Evolutionary conservation across 2,888 invertebrate species (phyloP), one percentile per base, ranked within the genome.

Genomic region (Dasysyrphus tricinctus): DNA sequence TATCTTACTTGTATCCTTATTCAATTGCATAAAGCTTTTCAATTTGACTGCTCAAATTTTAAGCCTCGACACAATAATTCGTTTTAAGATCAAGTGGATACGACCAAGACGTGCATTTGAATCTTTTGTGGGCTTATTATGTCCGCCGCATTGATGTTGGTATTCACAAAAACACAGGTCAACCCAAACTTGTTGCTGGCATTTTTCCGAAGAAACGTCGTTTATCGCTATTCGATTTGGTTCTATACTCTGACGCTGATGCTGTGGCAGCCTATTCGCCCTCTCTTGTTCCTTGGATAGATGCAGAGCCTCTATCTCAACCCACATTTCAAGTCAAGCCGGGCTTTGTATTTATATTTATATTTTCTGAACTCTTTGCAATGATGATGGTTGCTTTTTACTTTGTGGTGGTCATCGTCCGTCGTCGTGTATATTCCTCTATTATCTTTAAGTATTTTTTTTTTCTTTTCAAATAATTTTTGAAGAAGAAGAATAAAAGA

Each of bases 81-180:
- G 14, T 5, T 24, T 12, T 9, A 39, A 24, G 54, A 24, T 9
- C 42, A 61, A 24, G 39, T 19, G 5, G 5, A 7, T 24, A 4
- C 61, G 8, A 61, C 61, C 39, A 19, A 7, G 12, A 14, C n/a
- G 12, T 34, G 24, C n/a, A 19, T 34, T n/a, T 56, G 54, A 42
- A n/a, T 42, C 72, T 59, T 59, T 65, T 34, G 6, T 19, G 54
- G 29, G 57, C 69, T 69, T 47, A 69, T 19, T 75, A 65, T 59
- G 77, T 85, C 63, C 69, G 54, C 47, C 73, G 54, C 47, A 24
- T 49, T 61, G 74, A 51, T 80, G 80, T 85, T 42, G 85, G 85
- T 65, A 85, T 85, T 77, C 80, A 69, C 54, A 69, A 80, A 69
- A 85, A 85, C 86, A 82, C 82, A 61, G 86, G 86, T 86, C 86